Base-by-base conservation (phyloP, 2,888 invertebrate genomes). In the Choreutis nemorana region DNA sequence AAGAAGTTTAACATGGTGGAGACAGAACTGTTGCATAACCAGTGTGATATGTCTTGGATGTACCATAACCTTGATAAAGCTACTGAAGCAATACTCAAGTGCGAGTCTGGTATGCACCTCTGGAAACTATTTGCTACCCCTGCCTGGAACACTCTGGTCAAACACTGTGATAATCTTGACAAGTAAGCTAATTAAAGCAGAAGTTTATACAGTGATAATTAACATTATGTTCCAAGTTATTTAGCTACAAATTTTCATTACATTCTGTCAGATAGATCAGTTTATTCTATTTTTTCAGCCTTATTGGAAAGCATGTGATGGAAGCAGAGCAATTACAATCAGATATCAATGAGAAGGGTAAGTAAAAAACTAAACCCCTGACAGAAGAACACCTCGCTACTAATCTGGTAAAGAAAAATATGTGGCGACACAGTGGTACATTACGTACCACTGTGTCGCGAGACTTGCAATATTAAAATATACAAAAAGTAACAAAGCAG, bases 71-170 rank as follows among this genome's bases (percentile, higher is more conserved):
- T 86, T 23, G 65, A 57, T 16, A 75, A 71, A 12, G 85, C 86
- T 1, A 83, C 83, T 2, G 67, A 78, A 0, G 84, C 85, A 3
- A 78, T 87, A 32, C 60, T 78, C 25, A 77, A 77, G 36, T 86
- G 86, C 45, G 87, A 87, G 48, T 78, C 81, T 18, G 86, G 86
- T 1, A 58, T 87, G 28, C 86, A 86, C 31, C 48, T 86, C 12
- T 87, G 87, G 87, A 82, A 85, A 45, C 64, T 86, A 26, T 58
- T 85, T 22, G 64, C 82, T 9, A 87, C 87, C 0, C 84, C 84
- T 0, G 65, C 82, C 8, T 83, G 83, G 77, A 79, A 66, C 34
- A 70, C 71, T 8, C 62, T 87, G 8, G 81, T 83, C 22, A 75
- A 73, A 37, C 64, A 85, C 41, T 86, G 86, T 41, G 84, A 86